Conservation (phyloP, 2,113 vertebrate genomes). For the Willisornis vidua region DNA sequence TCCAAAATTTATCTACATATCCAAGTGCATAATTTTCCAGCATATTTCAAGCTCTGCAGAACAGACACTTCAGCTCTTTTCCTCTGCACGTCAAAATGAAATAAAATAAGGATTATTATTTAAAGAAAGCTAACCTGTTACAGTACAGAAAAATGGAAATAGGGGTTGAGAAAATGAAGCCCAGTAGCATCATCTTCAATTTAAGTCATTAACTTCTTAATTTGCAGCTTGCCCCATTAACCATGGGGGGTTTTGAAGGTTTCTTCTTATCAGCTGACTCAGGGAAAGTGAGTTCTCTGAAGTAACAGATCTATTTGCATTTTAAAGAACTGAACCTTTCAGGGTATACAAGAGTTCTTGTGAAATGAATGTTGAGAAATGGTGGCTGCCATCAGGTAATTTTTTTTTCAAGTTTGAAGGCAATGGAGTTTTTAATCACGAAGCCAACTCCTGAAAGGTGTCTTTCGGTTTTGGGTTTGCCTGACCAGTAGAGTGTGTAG, state of each 20-base stretch:
- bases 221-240: neutral
- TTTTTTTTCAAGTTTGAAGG: no score
- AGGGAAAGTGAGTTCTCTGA: neutral
- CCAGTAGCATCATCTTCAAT: neutral
- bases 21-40: neutral
- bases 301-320: neutral
- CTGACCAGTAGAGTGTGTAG: no score
- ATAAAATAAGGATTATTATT: neutral
- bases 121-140: constrained; percentile 3
- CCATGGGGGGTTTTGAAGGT: neutral
- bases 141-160: neutral
- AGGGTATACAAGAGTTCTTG: neutral
- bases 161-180: neutral
- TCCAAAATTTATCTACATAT: neutral
- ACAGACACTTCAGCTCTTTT: neutral
- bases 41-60: neutral
- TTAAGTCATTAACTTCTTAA: constrained; percentile 22
- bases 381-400: neutral
- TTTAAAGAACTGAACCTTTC: neutral
- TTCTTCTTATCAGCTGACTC: neutral
- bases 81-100: neutral
- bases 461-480: no score
- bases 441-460: no score
- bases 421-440: no score
- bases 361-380: neutral